A percentile compares a stretch with the other conserved stretches of the same genome.
Conservation (phyloP, 2,888 invertebrate genomes). For the Caenorhabditis sp. region DNA sequence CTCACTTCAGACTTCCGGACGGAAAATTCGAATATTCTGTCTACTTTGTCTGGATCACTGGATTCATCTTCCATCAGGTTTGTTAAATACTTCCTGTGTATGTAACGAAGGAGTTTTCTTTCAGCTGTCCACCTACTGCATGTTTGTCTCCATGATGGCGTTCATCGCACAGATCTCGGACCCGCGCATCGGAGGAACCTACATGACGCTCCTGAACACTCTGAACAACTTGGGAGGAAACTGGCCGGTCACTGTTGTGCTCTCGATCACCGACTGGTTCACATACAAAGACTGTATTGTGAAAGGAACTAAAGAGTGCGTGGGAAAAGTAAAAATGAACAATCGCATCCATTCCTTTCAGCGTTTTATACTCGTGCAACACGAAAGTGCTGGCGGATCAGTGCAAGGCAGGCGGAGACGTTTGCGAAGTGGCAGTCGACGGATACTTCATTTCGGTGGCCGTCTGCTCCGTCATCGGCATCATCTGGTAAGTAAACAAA, state of each 20-base stretch:
- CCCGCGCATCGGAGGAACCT: slow-evolving; percentile 94
- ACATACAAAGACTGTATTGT: slow-evolving; percentile 77
- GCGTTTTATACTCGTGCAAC: slow-evolving; percentile 74
- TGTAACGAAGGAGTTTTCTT: no score
- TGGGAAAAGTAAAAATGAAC: neutral
- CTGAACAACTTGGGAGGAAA: slow-evolving; percentile 96
- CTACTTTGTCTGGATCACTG: slow-evolving; percentile 86
- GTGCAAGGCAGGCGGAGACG: slow-evolving; percentile 75
- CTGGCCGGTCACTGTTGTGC: slow-evolving; percentile 85
- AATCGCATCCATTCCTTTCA: slow-evolving; percentile 45
- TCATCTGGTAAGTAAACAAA: slow-evolving; percentile 70
- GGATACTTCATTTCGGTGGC: slow-evolving; percentile 77
- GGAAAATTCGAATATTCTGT: slow-evolving; percentile 81
- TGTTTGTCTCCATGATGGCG: slow-evolving; percentile 98
- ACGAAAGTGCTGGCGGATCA: slow-evolving; percentile 73
- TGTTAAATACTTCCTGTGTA: neutral
- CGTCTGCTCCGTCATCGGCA: slow-evolving; percentile 73
- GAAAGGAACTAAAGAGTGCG: slow-evolving; percentile 70
- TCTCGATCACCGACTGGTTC: slow-evolving; percentile 75
- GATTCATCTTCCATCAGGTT: slow-evolving; percentile 95
- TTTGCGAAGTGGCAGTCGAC: slow-evolving; percentile 75
- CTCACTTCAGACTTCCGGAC: slow-evolving; percentile 84
- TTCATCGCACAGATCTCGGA: slow-evolving; percentile 98
- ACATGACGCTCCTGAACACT: slow-evolving; percentile 98
- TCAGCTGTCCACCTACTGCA: slow-evolving; percentile 91